Evolutionary conservation across 2,797 vertebrate species (phyloP), one percentile per base, ranked within the genome.

Genomic region (Dicrostonyx torquatus): DNA sequence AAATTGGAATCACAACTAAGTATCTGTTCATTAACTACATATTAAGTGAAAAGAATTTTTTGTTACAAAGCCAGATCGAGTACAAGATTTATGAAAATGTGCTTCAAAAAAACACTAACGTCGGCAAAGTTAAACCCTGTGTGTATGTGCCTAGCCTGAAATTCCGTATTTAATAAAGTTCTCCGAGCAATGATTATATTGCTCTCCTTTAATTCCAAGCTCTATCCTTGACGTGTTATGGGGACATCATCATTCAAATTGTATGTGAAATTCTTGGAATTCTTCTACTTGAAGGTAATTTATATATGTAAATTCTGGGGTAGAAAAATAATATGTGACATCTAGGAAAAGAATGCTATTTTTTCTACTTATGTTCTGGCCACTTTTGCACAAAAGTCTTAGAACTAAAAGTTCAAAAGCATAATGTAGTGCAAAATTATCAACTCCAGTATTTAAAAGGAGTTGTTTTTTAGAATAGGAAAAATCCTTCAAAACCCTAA

Each of bases 1-100:
- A 94, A 94, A 80, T 20, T 82, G 9, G 34, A 96, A 86, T 95
- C 50, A 82, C 90, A 77, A 73, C 45, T 78, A 94, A 94, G 84
- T 82, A 85, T 48, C 37, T 89, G 43, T 43, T 85, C 34, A 60
- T 85, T 73, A 91, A 73, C 43, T 84, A 20, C 2, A 20, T 93
- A 90, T 29, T 91, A 78, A 40, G 45, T 90, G 34, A 34, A 93
- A 94, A 53, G 17, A 11, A 94, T 84, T 95, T 97, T 72, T 92
- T 93, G 11, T 31, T 76, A 55, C 80, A 94, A 94, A 96, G 70
- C 58, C 68, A 85, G 95, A 89, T 77, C 66, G 68, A 91, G 53
- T 91, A 79, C 86, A 76, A 48, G 75, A 93, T 75, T 93, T 94
- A 82, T 68, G 31, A 87, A 87, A 94, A 89, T 58, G 11, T 83